A percentile compares a stretch with the other conserved stretches of the same genome.
phyloP scores from a whole-genome alignment of 1,140 invertebrate species.

The Calliphora vicina region DNA sequence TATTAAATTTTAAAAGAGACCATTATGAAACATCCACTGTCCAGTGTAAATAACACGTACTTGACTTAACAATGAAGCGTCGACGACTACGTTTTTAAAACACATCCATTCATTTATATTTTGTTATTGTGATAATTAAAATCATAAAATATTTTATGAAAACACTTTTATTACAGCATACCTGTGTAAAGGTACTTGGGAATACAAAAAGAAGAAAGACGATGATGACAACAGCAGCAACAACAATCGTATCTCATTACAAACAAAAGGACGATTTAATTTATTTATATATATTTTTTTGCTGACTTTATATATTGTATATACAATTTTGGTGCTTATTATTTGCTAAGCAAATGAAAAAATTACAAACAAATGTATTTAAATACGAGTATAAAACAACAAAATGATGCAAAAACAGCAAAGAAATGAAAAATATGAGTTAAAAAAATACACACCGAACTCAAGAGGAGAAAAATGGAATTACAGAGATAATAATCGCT shows the following conservation, averaged over 20 bases:
- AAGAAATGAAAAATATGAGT: not conserved
- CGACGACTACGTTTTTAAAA: not conserved
- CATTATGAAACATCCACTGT: not conserved
- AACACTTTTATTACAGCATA: not conserved
- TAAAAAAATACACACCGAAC: not conserved
- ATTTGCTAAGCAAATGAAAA: slow-evolving; percentile 14
- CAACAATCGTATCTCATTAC: slow-evolving; percentile 7
- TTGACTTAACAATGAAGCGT: not conserved
- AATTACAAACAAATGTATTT: not conserved
- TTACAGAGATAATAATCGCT: slow-evolving; percentile 28
- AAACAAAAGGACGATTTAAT: slow-evolving; percentile 24
- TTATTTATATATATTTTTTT: slow-evolving; percentile 10
- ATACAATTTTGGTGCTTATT: not conserved
- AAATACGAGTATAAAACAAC: not conserved
- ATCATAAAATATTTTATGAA: not conserved
- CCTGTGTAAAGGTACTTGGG: not conserved
- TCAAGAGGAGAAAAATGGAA: not conserved
- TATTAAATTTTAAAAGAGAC: too few relatives aligned
- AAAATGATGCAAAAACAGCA: not conserved
- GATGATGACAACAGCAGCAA: not conserved
- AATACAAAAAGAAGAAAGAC: not conserved
- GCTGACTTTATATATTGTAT: not conserved
- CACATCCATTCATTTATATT: not conserved
- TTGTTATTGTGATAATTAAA: not conserved
- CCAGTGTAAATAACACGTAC: not conserved